phyloP scores from a whole-genome alignment of 1,140 invertebrate species.

The Pantala flavescens region DNA sequence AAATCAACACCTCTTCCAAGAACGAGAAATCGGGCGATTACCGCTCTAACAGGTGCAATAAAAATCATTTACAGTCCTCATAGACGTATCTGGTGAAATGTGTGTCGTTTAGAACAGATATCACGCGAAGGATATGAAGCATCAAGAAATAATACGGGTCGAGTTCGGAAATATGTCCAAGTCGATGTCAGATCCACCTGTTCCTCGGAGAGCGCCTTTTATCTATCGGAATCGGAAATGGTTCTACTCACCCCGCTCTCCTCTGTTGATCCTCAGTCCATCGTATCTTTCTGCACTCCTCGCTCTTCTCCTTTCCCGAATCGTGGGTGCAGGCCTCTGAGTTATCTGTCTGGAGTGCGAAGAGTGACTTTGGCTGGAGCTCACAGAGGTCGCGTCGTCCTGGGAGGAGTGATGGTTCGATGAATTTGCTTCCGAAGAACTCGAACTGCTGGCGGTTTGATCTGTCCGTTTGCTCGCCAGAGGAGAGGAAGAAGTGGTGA shows the following conservation, averaged over 20 bases:
- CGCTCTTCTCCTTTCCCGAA: conserved; percentile 20
- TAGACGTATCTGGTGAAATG: no score
- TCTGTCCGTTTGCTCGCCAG: neutral
- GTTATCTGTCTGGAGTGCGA: neutral
- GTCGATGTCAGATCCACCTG: no score
- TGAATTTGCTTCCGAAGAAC: neutral
- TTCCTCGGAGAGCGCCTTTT: no score
- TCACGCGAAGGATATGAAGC: no score
- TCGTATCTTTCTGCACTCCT: conserved; percentile 28
- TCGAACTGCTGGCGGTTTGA: neutral
- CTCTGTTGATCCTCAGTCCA: conserved; percentile 23
- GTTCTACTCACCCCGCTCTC: conserved; percentile 9
- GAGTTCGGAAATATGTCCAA: no score
- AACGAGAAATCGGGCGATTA: no score
- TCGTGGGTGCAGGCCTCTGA: neutral
- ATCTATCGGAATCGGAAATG: no score
- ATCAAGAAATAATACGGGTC: no score
- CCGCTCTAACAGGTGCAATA: no score
- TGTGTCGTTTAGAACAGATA: no score
- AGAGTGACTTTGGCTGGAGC: neutral
- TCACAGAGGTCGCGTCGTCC: neutral
- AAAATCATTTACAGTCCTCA: no score
- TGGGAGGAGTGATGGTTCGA: neutral
- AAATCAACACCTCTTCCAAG: no score
- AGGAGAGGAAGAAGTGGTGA: neutral